Percentiles rank a stretch among this genome's conserved stretches.
These are phyloP conservation scores for Spinibarbus caldwelli DNA, from an alignment of 2,797 vertebrate species.

Conservation along the genomic window DNA sequence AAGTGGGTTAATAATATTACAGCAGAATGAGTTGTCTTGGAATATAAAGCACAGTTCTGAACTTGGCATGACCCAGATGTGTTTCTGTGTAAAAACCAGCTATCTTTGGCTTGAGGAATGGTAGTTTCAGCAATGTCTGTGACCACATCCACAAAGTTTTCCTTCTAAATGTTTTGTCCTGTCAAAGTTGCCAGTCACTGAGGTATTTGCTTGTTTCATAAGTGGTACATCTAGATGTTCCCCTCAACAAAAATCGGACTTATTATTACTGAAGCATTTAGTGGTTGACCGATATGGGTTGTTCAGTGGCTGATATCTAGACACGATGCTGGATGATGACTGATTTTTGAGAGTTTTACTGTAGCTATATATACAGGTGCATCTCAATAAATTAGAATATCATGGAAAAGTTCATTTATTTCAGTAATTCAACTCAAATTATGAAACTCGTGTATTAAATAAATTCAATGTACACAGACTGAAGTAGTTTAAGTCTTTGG, in stretches of 20 bases:
- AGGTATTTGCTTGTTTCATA: neutral
- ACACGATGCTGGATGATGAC: neutral
- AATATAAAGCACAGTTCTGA: constrained; percentile 57
- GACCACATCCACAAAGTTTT: constrained; percentile 16
- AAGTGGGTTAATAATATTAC: constrained; percentile 38
- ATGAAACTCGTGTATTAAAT: too few species aligned
- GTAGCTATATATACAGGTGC: too few species aligned
- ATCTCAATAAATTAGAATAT: too few species aligned
- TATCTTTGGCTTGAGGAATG: constrained; percentile 17
- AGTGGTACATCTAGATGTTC: neutral
- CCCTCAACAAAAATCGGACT: neutral
- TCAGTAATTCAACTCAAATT: too few species aligned
- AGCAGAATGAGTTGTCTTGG: neutral
- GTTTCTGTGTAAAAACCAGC: constrained; percentile 41
- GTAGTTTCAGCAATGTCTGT: constrained; percentile 14
- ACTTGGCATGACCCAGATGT: constrained; percentile 67
- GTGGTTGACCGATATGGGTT: constrained; percentile 24
- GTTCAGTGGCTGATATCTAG: constrained; percentile 7
- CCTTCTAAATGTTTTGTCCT: constrained; percentile 18
- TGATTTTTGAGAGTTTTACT: neutral
- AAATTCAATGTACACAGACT: too few species aligned
- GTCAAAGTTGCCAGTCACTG: neutral
- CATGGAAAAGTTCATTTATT: too few species aligned
- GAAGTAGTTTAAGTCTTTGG: too few species aligned
- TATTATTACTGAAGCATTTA: neutral